These are phyloP conservation scores for Onthophagus taurus DNA, from an alignment of 1,140 invertebrate species.

Conservation along the genomic window DNA sequence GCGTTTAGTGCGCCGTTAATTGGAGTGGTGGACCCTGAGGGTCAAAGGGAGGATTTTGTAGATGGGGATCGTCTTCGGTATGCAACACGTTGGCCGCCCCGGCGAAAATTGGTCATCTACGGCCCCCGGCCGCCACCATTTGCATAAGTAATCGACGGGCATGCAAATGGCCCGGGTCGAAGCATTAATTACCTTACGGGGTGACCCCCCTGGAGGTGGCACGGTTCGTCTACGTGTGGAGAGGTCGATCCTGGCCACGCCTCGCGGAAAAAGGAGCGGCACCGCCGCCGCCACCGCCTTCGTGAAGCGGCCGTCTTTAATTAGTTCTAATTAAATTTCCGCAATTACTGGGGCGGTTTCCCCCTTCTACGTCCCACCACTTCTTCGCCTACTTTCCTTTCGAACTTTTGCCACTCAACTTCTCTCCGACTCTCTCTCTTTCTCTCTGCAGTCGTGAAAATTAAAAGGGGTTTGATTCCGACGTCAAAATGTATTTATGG, in stretches of 20 bases:
- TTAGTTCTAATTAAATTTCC: slow-evolving; percentile 22
- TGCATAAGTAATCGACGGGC: slow-evolving; percentile 35
- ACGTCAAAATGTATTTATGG: no score
- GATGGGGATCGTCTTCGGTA: no score
- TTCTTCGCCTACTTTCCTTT: not conserved
- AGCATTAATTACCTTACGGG: slow-evolving; percentile 31
- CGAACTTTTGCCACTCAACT: no score
- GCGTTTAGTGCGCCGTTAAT: not conserved
- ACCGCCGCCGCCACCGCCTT: not conserved
- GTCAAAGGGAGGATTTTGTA: no score
- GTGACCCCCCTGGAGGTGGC: slow-evolving; percentile 20
- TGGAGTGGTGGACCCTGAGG: not conserved
- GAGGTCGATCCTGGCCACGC: slow-evolving; percentile 8
- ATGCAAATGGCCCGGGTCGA: slow-evolving; percentile 30
- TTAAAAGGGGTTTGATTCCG: no score
- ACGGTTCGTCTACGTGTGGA: not conserved
- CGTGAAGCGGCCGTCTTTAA: slow-evolving; percentile 15
- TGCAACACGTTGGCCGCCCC: not conserved
- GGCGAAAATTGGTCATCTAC: slow-evolving; percentile 19
- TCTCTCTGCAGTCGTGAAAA: no score
- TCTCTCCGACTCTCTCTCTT: no score
- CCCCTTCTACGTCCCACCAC: slow-evolving; percentile 5
- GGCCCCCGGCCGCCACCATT: no score
- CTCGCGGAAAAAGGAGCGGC: slow-evolving; percentile 8
- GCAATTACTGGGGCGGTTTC: slow-evolving; percentile 15